These are phyloP conservation scores for Temnothorax ravouxi DNA, from an alignment of 2,888 invertebrate species.

Conservation along the genomic window DNA sequence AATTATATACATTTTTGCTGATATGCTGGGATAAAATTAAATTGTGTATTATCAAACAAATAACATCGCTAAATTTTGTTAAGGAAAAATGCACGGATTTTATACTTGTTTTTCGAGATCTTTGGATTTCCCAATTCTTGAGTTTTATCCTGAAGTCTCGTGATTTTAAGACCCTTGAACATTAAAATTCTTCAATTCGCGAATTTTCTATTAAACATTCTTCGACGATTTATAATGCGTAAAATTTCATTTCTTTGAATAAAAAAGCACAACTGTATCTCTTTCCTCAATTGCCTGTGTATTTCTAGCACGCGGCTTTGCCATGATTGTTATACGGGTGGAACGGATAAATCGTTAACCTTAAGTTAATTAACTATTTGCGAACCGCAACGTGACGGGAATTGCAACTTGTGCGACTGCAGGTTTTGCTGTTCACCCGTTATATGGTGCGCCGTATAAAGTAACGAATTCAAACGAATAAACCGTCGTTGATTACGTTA, in stretches of 20 bases:
- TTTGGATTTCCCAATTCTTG: not conserved
- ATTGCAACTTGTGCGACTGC: not conserved
- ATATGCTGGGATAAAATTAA: not conserved
- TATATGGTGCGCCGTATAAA: conserved; percentile 10
- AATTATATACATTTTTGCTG: too few species aligned
- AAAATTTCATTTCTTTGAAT: not conserved
- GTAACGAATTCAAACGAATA: conserved; percentile 28
- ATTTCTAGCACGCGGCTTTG: conserved; percentile 39
- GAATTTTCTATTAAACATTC: not conserved
- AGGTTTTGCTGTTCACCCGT: conserved; percentile 37
- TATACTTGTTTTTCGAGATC: not conserved
- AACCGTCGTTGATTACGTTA: conserved; percentile 36
- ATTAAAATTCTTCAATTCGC: not conserved
- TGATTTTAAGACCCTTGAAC: not conserved
- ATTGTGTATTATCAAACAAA: not conserved
- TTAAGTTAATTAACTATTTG: conserved; percentile 57
- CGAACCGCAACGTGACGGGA: conserved; percentile 42
- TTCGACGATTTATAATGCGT: not conserved
- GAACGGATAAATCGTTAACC: conserved; percentile 50
- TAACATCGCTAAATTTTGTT: not conserved
- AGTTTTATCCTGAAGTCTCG: not conserved
- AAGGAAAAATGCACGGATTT: not conserved
- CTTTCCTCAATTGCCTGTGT: not conserved
- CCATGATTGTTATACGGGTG: not conserved
- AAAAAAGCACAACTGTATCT: not conserved